These are phyloP conservation scores for Scalopus aquaticus DNA, from an alignment of 2,113 vertebrate species.

Conservation along the genomic window DNA sequence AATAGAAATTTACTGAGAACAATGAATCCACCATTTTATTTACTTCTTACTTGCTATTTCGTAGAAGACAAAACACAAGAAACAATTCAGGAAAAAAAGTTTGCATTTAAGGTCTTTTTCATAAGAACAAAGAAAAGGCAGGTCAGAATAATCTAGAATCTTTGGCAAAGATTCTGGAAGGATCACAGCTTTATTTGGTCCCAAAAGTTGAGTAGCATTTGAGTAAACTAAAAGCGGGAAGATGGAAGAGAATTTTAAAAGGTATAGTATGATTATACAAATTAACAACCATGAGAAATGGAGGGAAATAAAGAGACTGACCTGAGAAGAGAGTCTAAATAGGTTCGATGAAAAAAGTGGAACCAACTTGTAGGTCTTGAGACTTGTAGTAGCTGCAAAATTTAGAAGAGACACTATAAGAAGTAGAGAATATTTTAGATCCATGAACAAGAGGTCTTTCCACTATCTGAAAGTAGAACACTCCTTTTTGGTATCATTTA, in stretches of 20 bases:
- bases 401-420: not conserved
- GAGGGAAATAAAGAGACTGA: not conserved
- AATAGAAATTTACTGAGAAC: not conserved
- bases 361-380: not conserved
- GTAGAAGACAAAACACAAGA: not conserved
- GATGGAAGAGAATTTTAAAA: not conserved
- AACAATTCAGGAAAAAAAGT: conserved; percentile 21
- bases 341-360: not conserved
- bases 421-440: not conserved
- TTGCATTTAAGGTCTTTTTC: not conserved
- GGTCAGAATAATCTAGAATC: not conserved
- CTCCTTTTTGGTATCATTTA: too few relatives aligned
- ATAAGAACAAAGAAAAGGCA: not conserved
- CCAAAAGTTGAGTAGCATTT: not conserved
- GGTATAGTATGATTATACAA: not conserved
- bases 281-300: not conserved
- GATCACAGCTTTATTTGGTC: not conserved
- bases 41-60: not conserved
- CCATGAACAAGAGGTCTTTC: too few relatives aligned
- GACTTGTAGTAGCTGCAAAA: not conserved
- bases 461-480: too few relatives aligned
- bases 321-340: not conserved
- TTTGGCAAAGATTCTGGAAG: not conserved
- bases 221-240: not conserved
- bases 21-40: not conserved